phyloP scores from a whole-genome alignment of 2,888 invertebrate species.

The Lasioglossum villosulum region DNA sequence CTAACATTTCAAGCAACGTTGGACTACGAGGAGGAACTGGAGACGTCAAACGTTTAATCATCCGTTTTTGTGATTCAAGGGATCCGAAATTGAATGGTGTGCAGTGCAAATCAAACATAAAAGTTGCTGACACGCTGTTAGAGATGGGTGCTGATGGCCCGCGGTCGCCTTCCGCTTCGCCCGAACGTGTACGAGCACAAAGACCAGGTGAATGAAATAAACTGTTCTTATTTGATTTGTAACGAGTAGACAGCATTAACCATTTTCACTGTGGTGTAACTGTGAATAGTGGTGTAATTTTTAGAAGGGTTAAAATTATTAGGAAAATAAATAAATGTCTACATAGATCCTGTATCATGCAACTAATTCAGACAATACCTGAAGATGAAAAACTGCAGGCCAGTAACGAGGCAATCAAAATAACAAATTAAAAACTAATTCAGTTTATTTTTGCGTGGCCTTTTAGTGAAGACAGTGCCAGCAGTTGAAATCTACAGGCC shows the following conservation, averaged over 20 bases:
- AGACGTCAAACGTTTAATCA: background rate
- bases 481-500: slow-evolving; percentile 86
- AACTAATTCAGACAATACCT: background rate
- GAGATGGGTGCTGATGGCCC: slow-evolving; percentile 80
- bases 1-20: background rate
- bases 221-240: background rate
- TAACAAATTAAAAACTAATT: background rate
- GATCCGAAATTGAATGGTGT: slow-evolving; percentile 79
- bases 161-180: slow-evolving; percentile 75
- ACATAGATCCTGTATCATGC: background rate
- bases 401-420: background rate
- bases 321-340: background rate
- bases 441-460: background rate
- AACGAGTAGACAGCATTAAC: background rate
- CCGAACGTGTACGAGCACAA: slow-evolving; percentile 75
- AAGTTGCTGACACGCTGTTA: slow-evolving; percentile 54
- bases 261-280: no score
- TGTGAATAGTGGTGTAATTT: no score
- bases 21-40: background rate
- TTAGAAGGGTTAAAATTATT: no score
- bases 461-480: slow-evolving; percentile 78
- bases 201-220: slow-evolving; percentile 75
- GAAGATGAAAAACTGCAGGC: background rate
- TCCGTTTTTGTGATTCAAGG: slow-evolving; percentile 61
- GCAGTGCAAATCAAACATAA: slow-evolving; percentile 66